Evolutionary conservation across 2,888 invertebrate genomes (phyloP), one percentile per base, ranked within the genome.

Genomic region (Corbicula japonica): DNA sequence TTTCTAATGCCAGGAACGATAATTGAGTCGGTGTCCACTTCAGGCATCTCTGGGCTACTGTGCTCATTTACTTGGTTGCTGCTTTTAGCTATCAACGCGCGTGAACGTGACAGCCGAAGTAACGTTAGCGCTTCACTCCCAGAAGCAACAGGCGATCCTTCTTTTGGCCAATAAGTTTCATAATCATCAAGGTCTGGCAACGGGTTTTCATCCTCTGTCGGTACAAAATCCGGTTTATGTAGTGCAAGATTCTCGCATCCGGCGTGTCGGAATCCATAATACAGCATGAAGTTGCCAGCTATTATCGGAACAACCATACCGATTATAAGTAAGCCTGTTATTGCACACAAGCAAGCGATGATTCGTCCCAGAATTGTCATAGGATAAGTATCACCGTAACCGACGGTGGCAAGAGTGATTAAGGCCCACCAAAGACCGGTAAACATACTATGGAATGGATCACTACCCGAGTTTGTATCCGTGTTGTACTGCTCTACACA

Each of bases 231-330:
- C 12, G 83, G 83, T 54, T 77, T 83, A 6, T 48, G 50, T 10
- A 76, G 62, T 54, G 72, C 71, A 32, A 79, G 61, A 30, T 79
- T 77, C 6, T 80, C 74, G 38, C 73, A 69, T 1, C 84, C 84
- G 18, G 83, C 83, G 30, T 83, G 70, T 26, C 83, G 75, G 38
- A 87, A 83, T 4, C 86, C 87, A 76, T 92, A 92, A 78, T 91
- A 92, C 8, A 89, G 80, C 34, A 90, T 86, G 63, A 92, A 92
- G 70, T 92, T 92, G 44, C 89, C 91, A 26, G 91, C 91, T 48
- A 92, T 92, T 26, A 92, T 89, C 2, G 92, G 92, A 0, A 92
- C 90, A 2, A 91, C 90, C 77, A 92, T 86, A 1, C 90, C 91
- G n/a, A 92, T 88, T 12, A 91, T 84, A 21, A 92, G 83, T 6